phyloP scores from a whole-genome alignment of 1,140 invertebrate genomes.

The Penaeus vannamei region DNA sequence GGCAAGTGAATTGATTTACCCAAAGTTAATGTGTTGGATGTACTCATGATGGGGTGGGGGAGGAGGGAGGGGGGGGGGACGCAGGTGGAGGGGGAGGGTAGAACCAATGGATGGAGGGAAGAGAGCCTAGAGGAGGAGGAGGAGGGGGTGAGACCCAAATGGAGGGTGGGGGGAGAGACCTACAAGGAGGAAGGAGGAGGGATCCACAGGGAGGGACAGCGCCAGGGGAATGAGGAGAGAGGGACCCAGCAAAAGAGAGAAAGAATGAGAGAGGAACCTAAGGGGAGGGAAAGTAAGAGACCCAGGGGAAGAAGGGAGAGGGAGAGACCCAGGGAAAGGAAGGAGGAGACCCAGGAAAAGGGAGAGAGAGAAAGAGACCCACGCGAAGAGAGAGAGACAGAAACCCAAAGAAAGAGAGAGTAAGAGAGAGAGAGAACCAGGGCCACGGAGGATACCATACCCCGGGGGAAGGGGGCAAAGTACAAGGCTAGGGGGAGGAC shows the following conservation, averaged over 20 bases:
- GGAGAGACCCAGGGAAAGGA: too few relatives aligned
- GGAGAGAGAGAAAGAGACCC: neutral
- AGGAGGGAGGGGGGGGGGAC: too few relatives aligned
- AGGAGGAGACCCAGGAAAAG: neutral
- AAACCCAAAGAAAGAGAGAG: neutral
- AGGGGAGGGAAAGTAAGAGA: too few relatives aligned
- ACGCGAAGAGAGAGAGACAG: neutral
- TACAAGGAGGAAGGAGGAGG: too few relatives aligned
- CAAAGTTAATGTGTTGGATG: neutral
- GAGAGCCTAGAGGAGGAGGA: neutral
- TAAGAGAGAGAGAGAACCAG: neutral
- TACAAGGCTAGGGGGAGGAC: neutral
- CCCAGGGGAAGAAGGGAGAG: too few relatives aligned
- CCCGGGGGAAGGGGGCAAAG: neutral
- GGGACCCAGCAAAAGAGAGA: too few relatives aligned
- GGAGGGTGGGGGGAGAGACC: too few relatives aligned
- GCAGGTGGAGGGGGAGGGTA: too few relatives aligned
- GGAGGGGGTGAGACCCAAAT: neutral
- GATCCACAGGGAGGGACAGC: too few relatives aligned
- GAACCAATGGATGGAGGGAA: neutral
- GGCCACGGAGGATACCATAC: neutral
- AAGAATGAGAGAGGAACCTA: too few relatives aligned
- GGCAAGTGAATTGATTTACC: slow-evolving; percentile 23
- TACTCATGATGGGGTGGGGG: too few relatives aligned
- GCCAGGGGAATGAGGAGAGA: too few relatives aligned